Base-by-base conservation (phyloP, 1,140 invertebrate genomes). In the Nasonia giraulti region DNA sequence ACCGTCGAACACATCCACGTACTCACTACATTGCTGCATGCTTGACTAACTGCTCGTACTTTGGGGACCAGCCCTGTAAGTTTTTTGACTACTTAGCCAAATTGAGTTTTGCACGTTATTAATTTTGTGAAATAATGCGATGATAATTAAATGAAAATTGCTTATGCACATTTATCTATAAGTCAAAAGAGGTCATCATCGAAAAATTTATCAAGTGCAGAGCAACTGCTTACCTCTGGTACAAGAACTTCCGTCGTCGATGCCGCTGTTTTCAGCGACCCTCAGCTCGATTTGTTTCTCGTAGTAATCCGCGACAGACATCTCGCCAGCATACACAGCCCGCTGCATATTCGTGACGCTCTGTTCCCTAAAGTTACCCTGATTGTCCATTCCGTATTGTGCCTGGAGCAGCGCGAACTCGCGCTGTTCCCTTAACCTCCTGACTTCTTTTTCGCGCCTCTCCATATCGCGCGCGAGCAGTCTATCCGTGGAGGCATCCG, bases 351-450 rank as follows among this genome's bases (percentile, higher is more conserved):
- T 96, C 37, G 95, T 96, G 1, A 97, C 95, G 80, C 96, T 97
- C 87, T 98, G 96, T 88, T 97, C 96, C 62, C 95, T 94, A 92
- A 96, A 97, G 88, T 96, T 96, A 47, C 95, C 95, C 88, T 97
- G 96, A 92, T 97, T 96, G 88, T 97, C 97, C 97, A 98, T 98
- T 1, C 97, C 97, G 92, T 97, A 97, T 89, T 97, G 96, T 14
- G 96, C 97, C 88, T 96, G 94, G 17, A 97, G 90, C 91, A 97
- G 92, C 89, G 97, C 96, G 91, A 97, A 97, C 91, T 97, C 97
- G 83, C 96, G 94, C 88, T 97, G 95, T 90, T 98, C 96, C 66
- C 96, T 92, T 82, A 95, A 93, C 79, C 94, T 94, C 88, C 96
- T 94, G 2, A 95, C 96, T 89, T 96, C 96, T 84, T 95, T 94